These are phyloP conservation scores for Cerastis rubricosa DNA, from an alignment of 2,888 invertebrate genomes.

Conservation along the genomic window DNA sequence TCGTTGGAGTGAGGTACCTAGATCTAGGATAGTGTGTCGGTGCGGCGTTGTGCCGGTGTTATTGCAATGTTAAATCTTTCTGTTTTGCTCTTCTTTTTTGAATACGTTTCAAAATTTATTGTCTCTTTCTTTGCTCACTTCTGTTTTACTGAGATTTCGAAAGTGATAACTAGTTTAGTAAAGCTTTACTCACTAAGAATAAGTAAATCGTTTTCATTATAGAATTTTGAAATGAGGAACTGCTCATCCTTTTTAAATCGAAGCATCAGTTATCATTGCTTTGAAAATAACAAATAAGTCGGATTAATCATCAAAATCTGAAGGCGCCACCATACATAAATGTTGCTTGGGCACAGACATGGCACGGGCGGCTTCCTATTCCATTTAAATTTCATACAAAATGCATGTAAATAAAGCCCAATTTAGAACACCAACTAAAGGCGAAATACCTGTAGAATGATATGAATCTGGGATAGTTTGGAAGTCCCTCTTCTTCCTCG, in stretches of 20 bases:
- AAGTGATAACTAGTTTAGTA: background rate
- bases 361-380: too few species aligned
- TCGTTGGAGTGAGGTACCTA: constrained; percentile 17
- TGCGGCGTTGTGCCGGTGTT: constrained; percentile 8
- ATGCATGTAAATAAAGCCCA: too few species aligned
- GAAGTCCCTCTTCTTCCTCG: constrained; percentile 95
- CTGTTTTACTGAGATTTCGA: background rate
- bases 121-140: background rate
- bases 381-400: too few species aligned
- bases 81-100: background rate
- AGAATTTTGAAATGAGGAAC: background rate
- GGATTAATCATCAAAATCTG: background rate
- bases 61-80: constrained; percentile 15
- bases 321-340: too few species aligned
- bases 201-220: background rate
- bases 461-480: constrained; percentile 80
- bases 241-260: background rate
- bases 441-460: constrained; percentile 80
- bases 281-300: background rate
- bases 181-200: background rate
- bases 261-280: background rate
- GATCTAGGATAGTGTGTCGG: constrained; percentile 50
- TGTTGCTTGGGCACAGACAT: too few species aligned
- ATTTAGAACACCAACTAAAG: background rate
- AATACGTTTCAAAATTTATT: background rate